These are phyloP conservation scores for Thomomys bottae DNA, from an alignment of 2,113 vertebrate species.

Conservation along the genomic window DNA sequence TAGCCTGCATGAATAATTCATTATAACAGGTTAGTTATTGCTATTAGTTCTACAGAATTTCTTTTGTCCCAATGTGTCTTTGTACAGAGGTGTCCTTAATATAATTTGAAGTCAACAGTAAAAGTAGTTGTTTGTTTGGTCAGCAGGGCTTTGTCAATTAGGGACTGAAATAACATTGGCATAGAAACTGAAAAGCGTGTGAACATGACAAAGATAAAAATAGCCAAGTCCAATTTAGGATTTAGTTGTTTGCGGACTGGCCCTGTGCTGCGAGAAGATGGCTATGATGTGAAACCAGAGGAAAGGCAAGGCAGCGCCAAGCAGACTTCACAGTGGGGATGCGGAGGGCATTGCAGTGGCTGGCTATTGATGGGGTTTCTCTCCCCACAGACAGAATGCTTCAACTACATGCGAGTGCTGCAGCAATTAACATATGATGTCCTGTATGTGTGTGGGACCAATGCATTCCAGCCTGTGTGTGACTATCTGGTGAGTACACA, in stretches of 20 bases:
- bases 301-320: too few species aligned
- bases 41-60: too few species aligned
- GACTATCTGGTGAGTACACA: constrained; percentile 91
- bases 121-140: not conserved
- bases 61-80: too few species aligned
- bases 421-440: constrained; percentile 89
- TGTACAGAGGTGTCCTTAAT: not conserved
- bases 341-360: rapidly evolving
- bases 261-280: too few species aligned
- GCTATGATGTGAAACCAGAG: too few species aligned
- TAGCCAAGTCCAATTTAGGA: too few species aligned
- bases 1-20: too few species aligned
- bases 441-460: constrained; percentile 96
- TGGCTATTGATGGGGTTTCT: not conserved
- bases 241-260: too few species aligned
- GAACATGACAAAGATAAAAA: not conserved
- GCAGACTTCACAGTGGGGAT: too few species aligned
- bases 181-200: not conserved
- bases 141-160: not conserved
- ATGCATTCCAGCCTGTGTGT: constrained; percentile 95
- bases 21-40: too few species aligned
- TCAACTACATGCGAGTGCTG: constrained; percentile 96
- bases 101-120: not conserved
- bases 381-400: constrained; percentile 92
- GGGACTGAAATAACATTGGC: not conserved